Evolutionary conservation across 2,113 vertebrate genomes (phyloP), one percentile per base, ranked within the genome.

Genomic region (Eolophus roseicapilla): DNA sequence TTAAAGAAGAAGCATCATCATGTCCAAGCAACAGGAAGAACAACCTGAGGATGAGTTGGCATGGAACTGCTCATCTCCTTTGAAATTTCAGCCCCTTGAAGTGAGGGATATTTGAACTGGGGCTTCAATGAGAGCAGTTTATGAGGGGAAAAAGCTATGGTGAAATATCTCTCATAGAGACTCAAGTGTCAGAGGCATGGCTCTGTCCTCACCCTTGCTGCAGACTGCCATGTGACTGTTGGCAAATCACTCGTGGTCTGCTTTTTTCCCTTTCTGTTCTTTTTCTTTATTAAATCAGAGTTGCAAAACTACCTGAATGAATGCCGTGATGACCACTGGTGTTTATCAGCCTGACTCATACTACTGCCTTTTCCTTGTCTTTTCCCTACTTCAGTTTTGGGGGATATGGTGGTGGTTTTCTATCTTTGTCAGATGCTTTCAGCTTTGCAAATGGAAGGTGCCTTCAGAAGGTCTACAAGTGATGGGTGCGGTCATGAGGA

Each of bases 391-490:
- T 69, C 53, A n/a, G 18, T 75, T 80, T 60, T 71, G 31, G 27
- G 47, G 19, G 11, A 27, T n/a, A 16, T 13, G 25, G 20, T 49
- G 7, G 7, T 4, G 2, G 11, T 68, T 75, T 79, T 33, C 60
- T 1, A 1, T n/a, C 35, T 67, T 44, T 49, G 24, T 18, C 41
- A 78, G 33, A 10, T n/a, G 17, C 47, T 75, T 93, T 86, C 47
- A 60, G 62, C n/a, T 82, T 70, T 31, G 29, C 5, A 7, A 37
- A 43, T 3, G 4, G 46, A 20, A 81, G 29, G 29, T 78, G 6
- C 17, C 41, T 81, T 63, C 18, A 0, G 1, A 29, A 50, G 6
- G 11, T 69, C 0, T 52, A 19, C 4, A 24, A 44, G 14, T 25
- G 21, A 20, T 57, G 17, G 23, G 41, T 69, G 21, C 1, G 5